Evolutionary conservation across 1,140 invertebrate species (phyloP).

Genomic region (Heliconius hermathena): DNA sequence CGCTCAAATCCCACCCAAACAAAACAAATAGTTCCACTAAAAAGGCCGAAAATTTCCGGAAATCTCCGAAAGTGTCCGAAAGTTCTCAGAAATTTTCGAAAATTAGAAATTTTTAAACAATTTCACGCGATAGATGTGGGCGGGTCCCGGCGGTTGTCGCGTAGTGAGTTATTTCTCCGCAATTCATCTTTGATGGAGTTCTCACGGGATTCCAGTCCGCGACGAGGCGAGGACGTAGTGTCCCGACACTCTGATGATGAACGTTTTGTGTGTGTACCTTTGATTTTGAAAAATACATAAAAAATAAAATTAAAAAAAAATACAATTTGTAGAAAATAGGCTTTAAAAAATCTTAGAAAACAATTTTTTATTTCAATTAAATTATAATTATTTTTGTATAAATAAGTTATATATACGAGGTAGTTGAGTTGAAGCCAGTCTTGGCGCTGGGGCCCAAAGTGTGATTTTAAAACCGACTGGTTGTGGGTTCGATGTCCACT

Average conservation of each 20-base stretch:
- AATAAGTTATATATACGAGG: no score
- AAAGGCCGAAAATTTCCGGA: neutral
- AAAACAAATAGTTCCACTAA: neutral
- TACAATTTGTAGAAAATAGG: no score
- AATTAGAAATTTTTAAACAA: neutral
- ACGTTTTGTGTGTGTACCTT: slow-evolving; percentile 74
- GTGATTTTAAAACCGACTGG: no score
- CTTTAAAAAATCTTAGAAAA: no score
- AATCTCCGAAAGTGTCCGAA: neutral
- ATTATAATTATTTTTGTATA: no score
- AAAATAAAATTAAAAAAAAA: slow-evolving; percentile 17
- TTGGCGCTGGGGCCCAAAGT: no score
- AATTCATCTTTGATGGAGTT: slow-evolving; percentile 63
- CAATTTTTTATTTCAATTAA: neutral
- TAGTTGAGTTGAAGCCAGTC: no score
- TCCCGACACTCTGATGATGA: slow-evolving; percentile 77
- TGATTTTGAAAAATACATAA: slow-evolving; percentile 15
- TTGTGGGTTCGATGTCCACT: no score
- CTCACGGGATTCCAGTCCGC: slow-evolving; percentile 62
- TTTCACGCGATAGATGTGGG: slow-evolving; percentile 55
- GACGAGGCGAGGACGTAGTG: slow-evolving; percentile 58
- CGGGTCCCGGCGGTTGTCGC: slow-evolving; percentile 58
- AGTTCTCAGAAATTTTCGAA: neutral
- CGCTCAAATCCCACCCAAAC: neutral
- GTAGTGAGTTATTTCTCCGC: slow-evolving; percentile 64